These are phyloP conservation scores for Gortyna flavago DNA, from an alignment of 2,888 invertebrate genomes.

Conservation along the genomic window DNA sequence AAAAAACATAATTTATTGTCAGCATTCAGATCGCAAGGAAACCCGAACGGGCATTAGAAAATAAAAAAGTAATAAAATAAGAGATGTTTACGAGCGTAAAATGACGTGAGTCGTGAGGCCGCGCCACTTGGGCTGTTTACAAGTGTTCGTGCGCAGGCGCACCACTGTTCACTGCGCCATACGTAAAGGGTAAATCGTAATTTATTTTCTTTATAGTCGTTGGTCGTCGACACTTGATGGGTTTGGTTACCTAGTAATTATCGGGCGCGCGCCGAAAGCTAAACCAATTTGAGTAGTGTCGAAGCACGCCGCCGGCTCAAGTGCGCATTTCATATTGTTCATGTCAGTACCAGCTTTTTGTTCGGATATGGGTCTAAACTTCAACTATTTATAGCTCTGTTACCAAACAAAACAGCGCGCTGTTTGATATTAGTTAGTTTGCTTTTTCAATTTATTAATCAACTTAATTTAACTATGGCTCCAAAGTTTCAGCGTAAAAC, in stretches of 20 bases:
- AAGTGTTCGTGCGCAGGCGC: slow-evolving; percentile 77
- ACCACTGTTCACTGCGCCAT: slow-evolving; percentile 72
- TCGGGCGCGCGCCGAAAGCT: slow-evolving; percentile 86
- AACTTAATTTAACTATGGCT: neutral
- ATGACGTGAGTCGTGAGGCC: slow-evolving; percentile 87
- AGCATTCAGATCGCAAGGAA: slow-evolving; percentile 88
- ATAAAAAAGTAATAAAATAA: slow-evolving; percentile 89
- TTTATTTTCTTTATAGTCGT: slow-evolving; percentile 84
- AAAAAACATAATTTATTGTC: slow-evolving; percentile 89
- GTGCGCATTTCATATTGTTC: slow-evolving; percentile 85
- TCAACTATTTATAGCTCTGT: slow-evolving; percentile 76
- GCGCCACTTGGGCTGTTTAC: slow-evolving; percentile 83
- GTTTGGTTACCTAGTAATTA: slow-evolving; percentile 86
- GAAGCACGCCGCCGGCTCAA: slow-evolving; percentile 77
- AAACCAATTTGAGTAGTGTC: slow-evolving; percentile 81
- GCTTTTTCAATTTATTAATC: slow-evolving; percentile 8
- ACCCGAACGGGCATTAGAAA: slow-evolving; percentile 88
- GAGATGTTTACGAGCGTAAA: slow-evolving; percentile 89
- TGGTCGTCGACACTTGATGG: slow-evolving; percentile 81
- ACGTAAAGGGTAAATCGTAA: slow-evolving; percentile 83
- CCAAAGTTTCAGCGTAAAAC: neutral
- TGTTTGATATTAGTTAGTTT: slow-evolving; percentile 17
- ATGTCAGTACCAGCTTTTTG: slow-evolving; percentile 84
- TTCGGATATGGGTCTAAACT: slow-evolving; percentile 75
- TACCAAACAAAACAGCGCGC: slow-evolving; percentile 68